These are phyloP conservation scores for Drosophila nr. fundita DNA, from an alignment of 2,888 invertebrate species.

Conservation along the genomic window DNA sequence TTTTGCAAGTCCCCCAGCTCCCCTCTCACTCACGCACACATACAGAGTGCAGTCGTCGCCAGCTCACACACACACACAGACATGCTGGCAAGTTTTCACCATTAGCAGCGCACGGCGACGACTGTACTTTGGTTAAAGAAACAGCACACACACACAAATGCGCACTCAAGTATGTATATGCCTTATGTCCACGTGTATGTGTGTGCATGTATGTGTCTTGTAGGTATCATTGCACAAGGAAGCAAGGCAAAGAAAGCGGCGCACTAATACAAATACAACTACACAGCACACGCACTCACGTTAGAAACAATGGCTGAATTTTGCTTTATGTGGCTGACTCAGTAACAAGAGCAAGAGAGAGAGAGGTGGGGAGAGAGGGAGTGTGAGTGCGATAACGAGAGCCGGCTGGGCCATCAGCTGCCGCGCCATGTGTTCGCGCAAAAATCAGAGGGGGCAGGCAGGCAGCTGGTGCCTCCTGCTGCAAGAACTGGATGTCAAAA, in stretches of 20 bases:
- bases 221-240: slow-evolving; percentile 61
- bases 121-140: slow-evolving; percentile 69
- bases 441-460: slow-evolving; percentile 42
- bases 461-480: slow-evolving; percentile 28
- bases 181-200: slow-evolving; percentile 43
- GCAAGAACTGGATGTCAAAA: slow-evolving; percentile 44
- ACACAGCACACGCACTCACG: slow-evolving; percentile 11
- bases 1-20: slow-evolving; percentile 21
- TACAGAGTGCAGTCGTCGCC: slow-evolving; percentile 31
- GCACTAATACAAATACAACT: slow-evolving; percentile 22
- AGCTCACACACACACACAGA: slow-evolving; percentile 19
- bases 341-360: slow-evolving; percentile 14
- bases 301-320: slow-evolving; percentile 61
- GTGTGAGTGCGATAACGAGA: slow-evolving; percentile 3
- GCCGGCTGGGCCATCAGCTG: slow-evolving; percentile 60
- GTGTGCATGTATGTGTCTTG: slow-evolving; percentile 11
- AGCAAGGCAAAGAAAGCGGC: slow-evolving; percentile 60
- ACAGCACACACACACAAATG: slow-evolving; percentile 31
- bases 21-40: background rate
- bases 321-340: slow-evolving; percentile 57
- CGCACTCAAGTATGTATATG: slow-evolving; percentile 10
- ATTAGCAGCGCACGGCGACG: slow-evolving; percentile 67
- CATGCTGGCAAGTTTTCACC: slow-evolving; percentile 71
- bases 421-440: slow-evolving; percentile 68
- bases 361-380: slow-evolving; percentile 10